phyloP scores from a whole-genome alignment of 1,140 invertebrate genomes.

The Heliconius melpomene region DNA sequence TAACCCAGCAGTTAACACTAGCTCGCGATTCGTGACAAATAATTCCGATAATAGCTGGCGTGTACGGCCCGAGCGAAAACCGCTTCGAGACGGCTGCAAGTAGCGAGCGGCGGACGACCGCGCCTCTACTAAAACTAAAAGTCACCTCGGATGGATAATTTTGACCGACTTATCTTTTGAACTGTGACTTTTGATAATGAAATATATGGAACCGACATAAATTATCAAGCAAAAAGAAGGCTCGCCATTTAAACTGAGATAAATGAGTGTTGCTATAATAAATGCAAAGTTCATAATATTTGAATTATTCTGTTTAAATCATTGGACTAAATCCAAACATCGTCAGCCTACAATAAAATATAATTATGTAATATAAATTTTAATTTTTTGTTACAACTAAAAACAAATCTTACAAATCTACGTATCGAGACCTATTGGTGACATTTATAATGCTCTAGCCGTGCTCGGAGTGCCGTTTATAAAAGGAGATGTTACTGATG shows the following conservation, averaged over 20 bases:
- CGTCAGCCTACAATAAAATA: no score
- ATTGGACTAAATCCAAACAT: no score
- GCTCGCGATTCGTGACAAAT: conserved; percentile 22
- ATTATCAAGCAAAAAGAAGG: conserved; percentile 54
- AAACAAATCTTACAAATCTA: no score
- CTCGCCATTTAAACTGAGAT: conserved; percentile 45
- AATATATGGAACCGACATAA: conserved; percentile 44
- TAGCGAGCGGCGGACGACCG: conserved; percentile 35
- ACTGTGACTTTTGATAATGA: conserved; percentile 54
- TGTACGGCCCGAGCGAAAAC: conserved; percentile 47
- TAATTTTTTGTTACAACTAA: no score
- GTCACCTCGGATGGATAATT: conserved; percentile 19
- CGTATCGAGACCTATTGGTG: no score
- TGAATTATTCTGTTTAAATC: not conserved
- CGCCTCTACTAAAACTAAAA: conserved; percentile 29
- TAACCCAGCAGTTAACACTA: conserved; percentile 3
- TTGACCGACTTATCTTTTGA: conserved; percentile 15
- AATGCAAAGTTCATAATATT: not conserved
- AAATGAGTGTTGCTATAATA: not conserved
- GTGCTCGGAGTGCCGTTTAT: no score
- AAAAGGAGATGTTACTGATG: no score
- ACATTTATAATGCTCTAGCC: no score
- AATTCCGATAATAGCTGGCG: conserved; percentile 47
- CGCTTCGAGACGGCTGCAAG: conserved; percentile 58
- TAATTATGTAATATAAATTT: no score